Percentiles rank a stretch among this genome's conserved stretches.
Conservation (phyloP, 2,113 vertebrate genomes). For the Phalacrocorax aristotelis region DNA sequence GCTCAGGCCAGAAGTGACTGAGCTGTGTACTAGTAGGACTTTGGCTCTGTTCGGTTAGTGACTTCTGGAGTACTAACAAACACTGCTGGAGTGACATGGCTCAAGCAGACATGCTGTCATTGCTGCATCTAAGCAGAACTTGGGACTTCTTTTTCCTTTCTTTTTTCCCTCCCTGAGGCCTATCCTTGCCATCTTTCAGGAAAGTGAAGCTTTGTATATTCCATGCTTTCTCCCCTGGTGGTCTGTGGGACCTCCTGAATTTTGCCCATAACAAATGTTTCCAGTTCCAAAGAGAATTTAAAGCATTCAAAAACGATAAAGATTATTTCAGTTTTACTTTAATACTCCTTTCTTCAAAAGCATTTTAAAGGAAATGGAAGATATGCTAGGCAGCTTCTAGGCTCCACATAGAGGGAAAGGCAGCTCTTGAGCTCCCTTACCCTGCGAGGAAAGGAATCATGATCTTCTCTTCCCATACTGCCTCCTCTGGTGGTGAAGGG, state of each 20-base stretch:
- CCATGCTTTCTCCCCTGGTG: rapidly evolving
- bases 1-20: background rate
- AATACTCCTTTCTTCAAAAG: background rate
- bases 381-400: background rate
- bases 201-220: background rate
- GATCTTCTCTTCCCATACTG: background rate
- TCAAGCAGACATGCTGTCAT: background rate
- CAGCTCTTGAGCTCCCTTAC: background rate
- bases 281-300: background rate
- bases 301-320: background rate
- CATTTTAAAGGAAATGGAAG: background rate
- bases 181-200: background rate
- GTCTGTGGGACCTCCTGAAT: background rate
- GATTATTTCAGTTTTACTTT: background rate
- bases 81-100: background rate
- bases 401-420: background rate
- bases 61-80: background rate
- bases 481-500: background rate
- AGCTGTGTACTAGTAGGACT: background rate
- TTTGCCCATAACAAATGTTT: background rate
- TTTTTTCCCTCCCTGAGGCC: background rate
- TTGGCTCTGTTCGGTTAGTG: background rate
- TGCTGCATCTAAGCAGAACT: background rate
- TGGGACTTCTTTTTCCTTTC: background rate
- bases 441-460: background rate